Evolutionary conservation across 2,797 vertebrate genomes (phyloP), one percentile per base, ranked within the genome.

Genomic region (Spea hammondii): DNA sequence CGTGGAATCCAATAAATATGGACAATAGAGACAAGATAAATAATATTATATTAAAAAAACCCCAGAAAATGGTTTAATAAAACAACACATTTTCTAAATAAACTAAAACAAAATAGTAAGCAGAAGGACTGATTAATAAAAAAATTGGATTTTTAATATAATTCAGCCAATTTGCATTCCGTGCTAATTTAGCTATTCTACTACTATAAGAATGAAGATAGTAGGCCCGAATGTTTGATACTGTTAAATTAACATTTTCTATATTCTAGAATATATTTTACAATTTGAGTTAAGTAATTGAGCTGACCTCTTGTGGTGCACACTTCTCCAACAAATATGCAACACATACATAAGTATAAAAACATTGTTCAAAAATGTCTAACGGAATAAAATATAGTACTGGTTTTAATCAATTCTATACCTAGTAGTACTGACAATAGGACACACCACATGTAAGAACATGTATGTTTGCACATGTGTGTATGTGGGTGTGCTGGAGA

Each of bases 1-100:
- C 89, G 83, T 86, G 90, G 87, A 91, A 84, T 89, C 81, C 17
- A 88, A 91, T 68, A 87, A 88, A 88, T 87, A 54, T 84, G 89
- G 74, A 86, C 90, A 88, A 85, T 85, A 85, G 71, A 81, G 81
- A 86, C 85, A 85, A 87, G 78, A 88, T 85, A 80, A 85, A 86
- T 87, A 88, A 88, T 85, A 83, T 84, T 78, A 83, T 71, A 4
- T 85, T 80, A 77, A 72, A 47, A n/a, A 69, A 80, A 62, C 3
- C 67, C 84, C 72, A 86, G 85, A 86, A 70, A 85, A 59, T 47
- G 74, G 71, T 72, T 79, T 84, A 81, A 74, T 65, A 81, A 66
- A 76, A 82, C 66, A 65, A 83, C 78, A 79, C 83, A 85, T 64
- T 64, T 17, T 32, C 32, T 32, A 32, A 32, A 32, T 32, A 51